Percentiles rank a stretch among this genome's conserved stretches.
Evolutionary conservation across 2,888 invertebrate genomes (phyloP).

Genomic region (Cheilosia vernalis): DNA sequence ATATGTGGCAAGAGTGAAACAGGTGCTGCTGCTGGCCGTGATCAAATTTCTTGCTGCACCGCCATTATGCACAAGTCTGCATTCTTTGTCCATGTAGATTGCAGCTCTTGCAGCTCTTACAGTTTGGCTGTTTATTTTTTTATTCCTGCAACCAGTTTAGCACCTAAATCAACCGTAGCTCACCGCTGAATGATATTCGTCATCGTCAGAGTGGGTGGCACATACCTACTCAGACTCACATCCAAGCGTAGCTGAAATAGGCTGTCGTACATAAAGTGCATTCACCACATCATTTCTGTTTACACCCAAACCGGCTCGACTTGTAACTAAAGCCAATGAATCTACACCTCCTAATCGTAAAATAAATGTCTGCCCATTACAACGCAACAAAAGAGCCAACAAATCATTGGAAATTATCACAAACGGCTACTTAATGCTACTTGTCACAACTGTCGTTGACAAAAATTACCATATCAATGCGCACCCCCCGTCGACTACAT

Average conservation of each 20-base stretch:
- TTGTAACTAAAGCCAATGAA: neutral
- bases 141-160: neutral
- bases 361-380: neutral
- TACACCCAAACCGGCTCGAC: slow-evolving; percentile 6
- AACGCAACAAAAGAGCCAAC: neutral
- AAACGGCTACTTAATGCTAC: slow-evolving; percentile 5
- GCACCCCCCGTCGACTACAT: slow-evolving; percentile 15
- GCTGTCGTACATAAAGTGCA: neutral
- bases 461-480: slow-evolving; percentile 61
- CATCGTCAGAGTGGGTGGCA: neutral
- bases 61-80: neutral
- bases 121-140: neutral
- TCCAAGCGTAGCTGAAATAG: neutral
- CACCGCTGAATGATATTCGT: neutral
- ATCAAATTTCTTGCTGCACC: neutral
- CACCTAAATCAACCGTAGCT: neutral
- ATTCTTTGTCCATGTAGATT: slow-evolving; percentile 2
- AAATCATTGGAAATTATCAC: slow-evolving; percentile 9
- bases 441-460: slow-evolving; percentile 50
- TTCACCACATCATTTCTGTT: neutral
- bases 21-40: neutral
- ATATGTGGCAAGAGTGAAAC: neutral
- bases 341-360: neutral
- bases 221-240: neutral
- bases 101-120: neutral